These are phyloP conservation scores for Achlya flavicornis DNA, from an alignment of 2,888 invertebrate species.

Conservation along the genomic window DNA sequence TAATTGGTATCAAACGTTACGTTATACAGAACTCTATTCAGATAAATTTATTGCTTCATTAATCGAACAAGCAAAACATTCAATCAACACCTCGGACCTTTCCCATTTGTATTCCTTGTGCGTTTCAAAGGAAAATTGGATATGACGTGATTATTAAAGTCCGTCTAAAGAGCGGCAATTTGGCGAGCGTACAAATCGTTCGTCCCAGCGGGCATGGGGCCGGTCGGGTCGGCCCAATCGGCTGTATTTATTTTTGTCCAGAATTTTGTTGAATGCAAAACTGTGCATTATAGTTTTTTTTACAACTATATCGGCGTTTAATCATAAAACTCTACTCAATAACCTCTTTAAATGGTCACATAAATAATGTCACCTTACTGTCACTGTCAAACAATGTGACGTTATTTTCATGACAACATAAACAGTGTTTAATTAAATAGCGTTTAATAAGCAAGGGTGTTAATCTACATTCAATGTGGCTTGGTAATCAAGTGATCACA, in stretches of 20 bases:
- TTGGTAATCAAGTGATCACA: neutral
- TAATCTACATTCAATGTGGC: no score
- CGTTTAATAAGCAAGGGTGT: no score
- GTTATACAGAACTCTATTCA: neutral
- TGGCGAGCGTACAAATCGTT: conserved; percentile 71
- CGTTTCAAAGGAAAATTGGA: conserved; percentile 75
- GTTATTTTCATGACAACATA: no score
- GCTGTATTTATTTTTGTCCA: conserved; percentile 61
- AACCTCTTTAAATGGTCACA: no score
- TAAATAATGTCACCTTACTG: no score
- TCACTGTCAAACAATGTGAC: no score
- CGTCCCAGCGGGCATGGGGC: conserved; percentile 63
- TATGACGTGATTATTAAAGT: conserved; percentile 81
- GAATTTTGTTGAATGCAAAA: conserved; percentile 19
- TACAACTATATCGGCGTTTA: no score
- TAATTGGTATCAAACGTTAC: neutral
- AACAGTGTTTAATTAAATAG: no score
- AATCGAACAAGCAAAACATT: conserved; percentile 49
- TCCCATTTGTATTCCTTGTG: conserved; percentile 65
- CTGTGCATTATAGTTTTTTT: neutral
- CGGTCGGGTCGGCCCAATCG: conserved; percentile 38
- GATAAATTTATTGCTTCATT: conserved; percentile 17
- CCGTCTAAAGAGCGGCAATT: conserved; percentile 78
- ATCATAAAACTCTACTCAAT: no score
- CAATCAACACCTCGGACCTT: conserved; percentile 54